Conservation (phyloP, 2,888 invertebrate species). For the Criorhina ranunculi region DNA sequence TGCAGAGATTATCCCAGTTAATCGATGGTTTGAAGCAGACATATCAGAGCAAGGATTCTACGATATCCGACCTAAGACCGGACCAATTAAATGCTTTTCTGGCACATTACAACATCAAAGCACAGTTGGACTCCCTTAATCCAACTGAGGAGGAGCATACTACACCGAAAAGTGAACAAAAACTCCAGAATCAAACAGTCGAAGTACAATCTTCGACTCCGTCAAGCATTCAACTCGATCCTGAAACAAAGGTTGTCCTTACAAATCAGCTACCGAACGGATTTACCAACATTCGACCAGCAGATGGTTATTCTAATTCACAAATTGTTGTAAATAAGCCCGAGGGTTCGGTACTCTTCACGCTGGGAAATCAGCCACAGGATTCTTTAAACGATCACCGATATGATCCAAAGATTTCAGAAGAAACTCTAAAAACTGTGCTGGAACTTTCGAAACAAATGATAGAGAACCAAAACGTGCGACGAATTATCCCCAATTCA, state of each 20-base stretch:
- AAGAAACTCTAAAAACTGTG: slow-evolving; percentile 84
- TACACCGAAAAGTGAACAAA: neutral
- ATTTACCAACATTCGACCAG: slow-evolving; percentile 59
- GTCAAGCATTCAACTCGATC: slow-evolving; percentile 77
- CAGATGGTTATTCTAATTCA: slow-evolving; percentile 81
- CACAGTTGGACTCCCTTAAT: slow-evolving; percentile 80
- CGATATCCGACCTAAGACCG: slow-evolving; percentile 81
- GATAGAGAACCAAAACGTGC: slow-evolving; percentile 83
- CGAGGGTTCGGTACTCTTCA: slow-evolving; percentile 83
- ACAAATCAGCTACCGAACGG: slow-evolving; percentile 79
- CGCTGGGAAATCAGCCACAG: slow-evolving; percentile 78
- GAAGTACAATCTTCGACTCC: slow-evolving; percentile 75
- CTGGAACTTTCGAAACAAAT: slow-evolving; percentile 84
- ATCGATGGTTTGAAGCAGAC: slow-evolving; percentile 83
- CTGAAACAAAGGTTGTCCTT: slow-evolving; percentile 82
- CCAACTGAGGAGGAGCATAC: slow-evolving; percentile 66
- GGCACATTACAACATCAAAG: slow-evolving; percentile 83
- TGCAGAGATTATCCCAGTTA: slow-evolving; percentile 83
- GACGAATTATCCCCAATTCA: slow-evolving; percentile 80
- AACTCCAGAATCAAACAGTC: slow-evolving; percentile 77
- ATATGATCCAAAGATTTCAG: slow-evolving; percentile 82
- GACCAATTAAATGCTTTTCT: slow-evolving; percentile 84
- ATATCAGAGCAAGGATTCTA: slow-evolving; percentile 80
- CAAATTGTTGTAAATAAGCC: slow-evolving; percentile 84
- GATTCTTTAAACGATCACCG: slow-evolving; percentile 73